A percentile compares a stretch with the other conserved stretches of the same genome.
phyloP scores from a whole-genome alignment of 2,888 invertebrate species.

The Sarcophaga subvicina region DNA sequence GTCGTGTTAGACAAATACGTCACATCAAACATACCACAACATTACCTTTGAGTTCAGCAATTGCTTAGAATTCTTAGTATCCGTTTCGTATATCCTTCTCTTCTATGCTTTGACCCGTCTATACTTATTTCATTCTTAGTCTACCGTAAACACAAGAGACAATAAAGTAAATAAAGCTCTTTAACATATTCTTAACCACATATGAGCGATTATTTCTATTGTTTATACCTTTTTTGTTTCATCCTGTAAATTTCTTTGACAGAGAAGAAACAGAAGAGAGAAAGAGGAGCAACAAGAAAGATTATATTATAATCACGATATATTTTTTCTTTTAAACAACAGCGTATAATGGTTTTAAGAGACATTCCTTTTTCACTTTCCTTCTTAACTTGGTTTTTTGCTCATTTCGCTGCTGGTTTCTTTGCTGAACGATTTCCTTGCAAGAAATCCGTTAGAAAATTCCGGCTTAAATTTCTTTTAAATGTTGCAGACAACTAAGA shows the following conservation, averaged over 20 bases:
- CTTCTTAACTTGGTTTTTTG: slow-evolving; percentile 5
- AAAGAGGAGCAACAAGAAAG: slow-evolving; percentile 1
- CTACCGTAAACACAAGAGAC: neutral
- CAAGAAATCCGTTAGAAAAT: slow-evolving; percentile 54
- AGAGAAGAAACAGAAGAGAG: slow-evolving; percentile 11
- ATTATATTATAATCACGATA: slow-evolving; percentile 25
- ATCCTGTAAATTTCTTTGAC: slow-evolving; percentile 33
- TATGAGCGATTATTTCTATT: neutral
- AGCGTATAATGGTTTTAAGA: slow-evolving; percentile 6
- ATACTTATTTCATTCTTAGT: neutral
- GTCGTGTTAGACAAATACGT: neutral
- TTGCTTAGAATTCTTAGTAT: neutral
- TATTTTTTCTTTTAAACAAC: neutral
- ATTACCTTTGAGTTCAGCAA: too few species aligned
- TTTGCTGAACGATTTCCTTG: slow-evolving; percentile 64
- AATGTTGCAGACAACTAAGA: slow-evolving; percentile 52
- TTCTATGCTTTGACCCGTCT: neutral
- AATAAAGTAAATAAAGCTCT: slow-evolving; percentile 5
- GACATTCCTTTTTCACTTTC: neutral
- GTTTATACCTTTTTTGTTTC: neutral
- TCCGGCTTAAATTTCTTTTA: slow-evolving; percentile 65
- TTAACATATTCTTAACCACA: slow-evolving; percentile 51
- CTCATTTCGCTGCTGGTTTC: slow-evolving; percentile 30
- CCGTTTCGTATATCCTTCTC: slow-evolving; percentile 18
- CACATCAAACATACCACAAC: neutral